These are phyloP conservation scores for Trypoxylon attenuatum DNA, from an alignment of 2,888 invertebrate genomes.

Conservation along the genomic window DNA sequence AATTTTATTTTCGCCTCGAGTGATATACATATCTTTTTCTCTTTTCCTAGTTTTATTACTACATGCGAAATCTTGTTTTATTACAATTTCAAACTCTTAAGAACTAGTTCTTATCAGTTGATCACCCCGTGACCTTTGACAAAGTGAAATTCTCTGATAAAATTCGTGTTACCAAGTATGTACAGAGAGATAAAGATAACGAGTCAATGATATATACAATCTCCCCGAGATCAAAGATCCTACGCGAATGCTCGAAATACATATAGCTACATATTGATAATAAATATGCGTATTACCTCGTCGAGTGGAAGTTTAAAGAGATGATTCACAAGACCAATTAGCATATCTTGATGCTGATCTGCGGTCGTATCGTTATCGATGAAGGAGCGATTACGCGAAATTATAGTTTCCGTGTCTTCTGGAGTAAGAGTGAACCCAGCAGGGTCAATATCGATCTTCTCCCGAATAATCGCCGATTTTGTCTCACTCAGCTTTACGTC, in stretches of 20 bases:
- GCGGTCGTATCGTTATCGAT: constrained; percentile 51
- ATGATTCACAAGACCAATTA: constrained; percentile 65
- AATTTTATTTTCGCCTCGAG: constrained; percentile 20
- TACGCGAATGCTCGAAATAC: neutral
- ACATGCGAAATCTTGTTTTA: no score
- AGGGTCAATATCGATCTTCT: neutral
- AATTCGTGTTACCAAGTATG: neutral
- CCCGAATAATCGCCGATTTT: no score
- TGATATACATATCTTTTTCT: neutral
- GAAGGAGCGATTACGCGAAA: constrained; percentile 64
- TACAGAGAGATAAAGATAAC: neutral
- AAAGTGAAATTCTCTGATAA: neutral
- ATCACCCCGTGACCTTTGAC: constrained; percentile 1
- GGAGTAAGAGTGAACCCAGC: neutral
- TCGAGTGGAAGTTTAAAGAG: constrained; percentile 64
- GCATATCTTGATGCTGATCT: constrained; percentile 60
- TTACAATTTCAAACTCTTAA: no score
- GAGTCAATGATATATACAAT: neutral
- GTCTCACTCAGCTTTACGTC: neutral
- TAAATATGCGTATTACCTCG: constrained; percentile 57
- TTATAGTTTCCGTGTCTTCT: constrained; percentile 47
- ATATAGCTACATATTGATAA: neutral
- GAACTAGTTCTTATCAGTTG: no score
- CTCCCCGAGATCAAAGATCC: neutral
- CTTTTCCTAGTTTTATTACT: no score